Evolutionary conservation across 2,797 vertebrate species (phyloP), one percentile per base, ranked within the genome.

Genomic region (Amblyopsis hoosieri): DNA sequence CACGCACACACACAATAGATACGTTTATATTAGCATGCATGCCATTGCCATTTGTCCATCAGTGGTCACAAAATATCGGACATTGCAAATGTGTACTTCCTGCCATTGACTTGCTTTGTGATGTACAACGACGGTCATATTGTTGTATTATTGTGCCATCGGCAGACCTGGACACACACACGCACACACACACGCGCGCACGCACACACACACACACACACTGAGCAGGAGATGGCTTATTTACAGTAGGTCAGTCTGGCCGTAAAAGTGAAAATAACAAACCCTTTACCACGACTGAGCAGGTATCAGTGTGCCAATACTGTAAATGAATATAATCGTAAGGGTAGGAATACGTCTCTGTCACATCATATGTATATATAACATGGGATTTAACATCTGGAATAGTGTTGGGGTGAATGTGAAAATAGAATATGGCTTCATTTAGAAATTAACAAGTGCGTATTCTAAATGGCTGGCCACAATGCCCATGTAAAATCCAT

Each of bases 341-440:
- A 47, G 0, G 11, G 13, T n/a, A 47, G 11, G 13, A 47, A 47
- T n/a, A 47, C 11, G 3, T n/a, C 11, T 12, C 11, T 11, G 19
- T 23, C 19, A 23, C 19, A 23, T 23, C 11, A 54, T n/a, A 12
- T 17, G 8, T 8, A 23, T 6, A 53, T 53, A 23, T 11, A 53
- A 53, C 17, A 19, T 73, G 70, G 15, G 12, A 72, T 75, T 73
- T 77, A 80, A 78, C 84, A 82, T 88, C 77, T 87, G 85, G 78
- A 60, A 10, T 80, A 81, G 78, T 82, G 71, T 76, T 87, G 81
- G 81, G 71, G 78, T 31, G 5, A 64, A 77, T 74, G 67, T 67
- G 76, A 84, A 80, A 66, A 77, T 78, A 56, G 67, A 62, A 86
- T 90, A 61, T 90, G 81, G 86, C 86, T 86, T 58, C 70, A 87